Conservation (phyloP, 1,140 invertebrate genomes). For the Drosophila truncata region DNA sequence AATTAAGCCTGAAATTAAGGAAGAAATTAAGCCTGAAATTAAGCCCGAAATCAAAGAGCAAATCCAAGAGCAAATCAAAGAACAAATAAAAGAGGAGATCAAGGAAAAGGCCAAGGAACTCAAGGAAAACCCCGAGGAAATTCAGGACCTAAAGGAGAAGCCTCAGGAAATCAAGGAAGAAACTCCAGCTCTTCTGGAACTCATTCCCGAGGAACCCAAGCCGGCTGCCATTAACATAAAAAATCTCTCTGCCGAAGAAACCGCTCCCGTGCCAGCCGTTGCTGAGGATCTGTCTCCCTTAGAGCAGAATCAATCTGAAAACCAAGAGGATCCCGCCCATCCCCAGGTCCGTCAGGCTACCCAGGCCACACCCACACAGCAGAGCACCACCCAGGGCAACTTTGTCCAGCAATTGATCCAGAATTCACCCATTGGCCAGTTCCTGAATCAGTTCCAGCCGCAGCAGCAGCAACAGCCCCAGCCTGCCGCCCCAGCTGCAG, state of each 20-base stretch:
- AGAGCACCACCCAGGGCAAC: constrained; percentile 73
- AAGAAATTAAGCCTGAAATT: neutral
- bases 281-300: constrained; percentile 3
- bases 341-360: constrained; percentile 73
- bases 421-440: constrained; percentile 77
- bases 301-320: neutral
- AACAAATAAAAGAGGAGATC: constrained; percentile 16
- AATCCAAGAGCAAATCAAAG: constrained; percentile 1
- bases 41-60: neutral
- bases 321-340: constrained; percentile 34
- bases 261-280: neutral
- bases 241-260: constrained; percentile 36
- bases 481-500: constrained; percentile 9
- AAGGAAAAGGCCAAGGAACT: constrained; percentile 18
- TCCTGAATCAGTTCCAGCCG: constrained; percentile 75
- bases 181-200: neutral
- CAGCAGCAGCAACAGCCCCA: constrained; percentile 49
- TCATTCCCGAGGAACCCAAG: constrained; percentile 12
- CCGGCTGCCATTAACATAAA: constrained; percentile 31
- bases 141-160: constrained; percentile 1
- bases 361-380: constrained; percentile 76
- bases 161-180: constrained; percentile 11
- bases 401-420: constrained; percentile 82
- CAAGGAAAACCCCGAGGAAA: constrained; percentile 4
- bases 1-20: neutral